A percentile compares a stretch with the other conserved stretches of the same genome.
phyloP scores from a whole-genome alignment of 1,140 invertebrate species.

The Pachyrhynchus sulphureomaculatus region DNA sequence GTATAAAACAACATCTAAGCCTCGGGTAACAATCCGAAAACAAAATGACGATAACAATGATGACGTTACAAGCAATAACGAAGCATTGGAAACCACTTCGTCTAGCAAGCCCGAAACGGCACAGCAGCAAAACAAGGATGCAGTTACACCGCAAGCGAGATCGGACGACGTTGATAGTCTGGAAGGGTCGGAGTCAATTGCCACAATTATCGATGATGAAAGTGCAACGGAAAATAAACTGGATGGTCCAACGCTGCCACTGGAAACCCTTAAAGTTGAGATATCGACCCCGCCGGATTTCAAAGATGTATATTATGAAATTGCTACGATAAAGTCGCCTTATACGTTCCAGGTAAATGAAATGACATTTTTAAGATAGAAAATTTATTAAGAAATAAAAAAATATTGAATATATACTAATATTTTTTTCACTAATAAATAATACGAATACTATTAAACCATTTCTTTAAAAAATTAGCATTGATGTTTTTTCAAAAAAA shows the following conservation, averaged over 20 bases:
- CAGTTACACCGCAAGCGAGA: constrained; percentile 44
- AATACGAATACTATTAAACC: too few species aligned
- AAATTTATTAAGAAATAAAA: not conserved
- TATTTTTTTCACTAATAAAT: too few species aligned
- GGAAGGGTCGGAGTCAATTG: constrained; percentile 65
- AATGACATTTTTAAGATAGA: not conserved
- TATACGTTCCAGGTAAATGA: constrained; percentile 78
- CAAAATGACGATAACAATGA: constrained; percentile 63
- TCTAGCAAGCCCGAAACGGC: constrained; percentile 24
- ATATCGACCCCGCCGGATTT: constrained; percentile 84
- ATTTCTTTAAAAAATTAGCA: too few species aligned
- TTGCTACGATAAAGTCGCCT: constrained; percentile 85
- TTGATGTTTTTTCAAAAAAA: too few species aligned
- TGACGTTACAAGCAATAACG: constrained; percentile 53
- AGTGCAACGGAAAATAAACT: constrained; percentile 59
- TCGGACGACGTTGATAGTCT: constrained; percentile 65
- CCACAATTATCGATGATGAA: constrained; percentile 62
- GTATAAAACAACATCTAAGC: constrained; percentile 84
- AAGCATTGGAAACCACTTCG: constrained; percentile 53
- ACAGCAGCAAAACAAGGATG: constrained; percentile 38
- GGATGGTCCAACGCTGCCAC: constrained; percentile 60
- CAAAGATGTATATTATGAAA: constrained; percentile 80
- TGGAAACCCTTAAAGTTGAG: constrained; percentile 80
- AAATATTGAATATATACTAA: too few species aligned
- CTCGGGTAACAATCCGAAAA: constrained; percentile 77